Evolutionary conservation across 2,888 invertebrate genomes (phyloP).

Genomic region (Norana najaformis): DNA sequence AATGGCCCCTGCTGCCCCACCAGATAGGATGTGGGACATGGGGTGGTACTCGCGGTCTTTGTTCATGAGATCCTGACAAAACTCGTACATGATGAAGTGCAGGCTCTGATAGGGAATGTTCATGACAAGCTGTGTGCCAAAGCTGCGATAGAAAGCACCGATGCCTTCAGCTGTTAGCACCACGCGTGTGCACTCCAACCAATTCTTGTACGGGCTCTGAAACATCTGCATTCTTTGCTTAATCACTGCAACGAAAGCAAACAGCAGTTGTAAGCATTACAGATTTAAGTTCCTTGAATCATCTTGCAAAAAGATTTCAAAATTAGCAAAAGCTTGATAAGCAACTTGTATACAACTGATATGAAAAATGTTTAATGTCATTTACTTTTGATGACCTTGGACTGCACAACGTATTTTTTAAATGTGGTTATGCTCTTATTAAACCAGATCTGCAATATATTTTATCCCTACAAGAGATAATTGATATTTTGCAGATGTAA

Average conservation of each 20-base stretch:
- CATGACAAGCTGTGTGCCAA: slow-evolving; percentile 76
- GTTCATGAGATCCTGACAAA: slow-evolving; percentile 66
- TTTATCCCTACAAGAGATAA: too few species aligned
- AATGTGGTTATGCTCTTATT: too few species aligned
- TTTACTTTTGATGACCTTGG: too few species aligned
- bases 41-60: slow-evolving; percentile 84
- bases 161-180: slow-evolving; percentile 64
- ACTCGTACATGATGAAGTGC: slow-evolving; percentile 63
- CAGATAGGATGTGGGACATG: slow-evolving; percentile 82
- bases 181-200: slow-evolving; percentile 78
- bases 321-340: background rate
- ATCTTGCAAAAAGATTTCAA: background rate
- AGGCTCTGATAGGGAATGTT: slow-evolving; percentile 90
- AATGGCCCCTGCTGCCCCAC: slow-evolving; percentile 80
- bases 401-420: too few species aligned
- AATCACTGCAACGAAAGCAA: slow-evolving; percentile 69
- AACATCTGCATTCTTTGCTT: slow-evolving; percentile 98
- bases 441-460: too few species aligned
- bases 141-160: slow-evolving; percentile 86
- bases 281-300: background rate
- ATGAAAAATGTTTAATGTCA: too few species aligned
- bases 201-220: slow-evolving; percentile 88
- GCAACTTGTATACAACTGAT: background rate
- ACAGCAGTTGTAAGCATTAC: background rate
- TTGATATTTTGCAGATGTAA: too few species aligned